A percentile compares a stretch with the other conserved stretches of the same genome.
Evolutionary conservation across 2,888 invertebrate species (phyloP).

Genomic region (Eutolmus rufibarbis): DNA sequence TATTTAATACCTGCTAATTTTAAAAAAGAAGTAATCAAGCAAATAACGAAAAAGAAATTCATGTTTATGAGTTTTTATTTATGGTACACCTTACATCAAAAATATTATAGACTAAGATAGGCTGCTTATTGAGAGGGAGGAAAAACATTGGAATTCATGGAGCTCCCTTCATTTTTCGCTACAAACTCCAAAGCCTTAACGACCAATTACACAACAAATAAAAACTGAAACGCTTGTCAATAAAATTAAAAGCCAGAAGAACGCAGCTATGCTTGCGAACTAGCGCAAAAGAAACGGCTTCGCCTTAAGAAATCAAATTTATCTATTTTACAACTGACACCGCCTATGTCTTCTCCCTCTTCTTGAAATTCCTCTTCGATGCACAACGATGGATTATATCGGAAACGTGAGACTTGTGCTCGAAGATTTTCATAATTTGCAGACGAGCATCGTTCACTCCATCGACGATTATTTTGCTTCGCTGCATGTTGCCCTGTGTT

Average conservation of each 20-base stretch:
- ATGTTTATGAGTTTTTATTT: neutral
- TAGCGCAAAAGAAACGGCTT: neutral
- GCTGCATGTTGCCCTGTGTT: slow-evolving; percentile 88
- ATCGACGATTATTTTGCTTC: slow-evolving; percentile 91
- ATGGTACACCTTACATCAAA: neutral
- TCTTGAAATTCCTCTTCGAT: slow-evolving; percentile 91
- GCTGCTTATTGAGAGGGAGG: neutral
- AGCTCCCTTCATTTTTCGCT: neutral
- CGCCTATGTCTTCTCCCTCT: slow-evolving; percentile 74
- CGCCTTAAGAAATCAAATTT: neutral
- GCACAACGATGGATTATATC: slow-evolving; percentile 91
- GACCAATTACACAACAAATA: neutral
- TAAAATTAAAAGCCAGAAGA: neutral
- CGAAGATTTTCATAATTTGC: slow-evolving; percentile 88
- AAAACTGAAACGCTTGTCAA: neutral
- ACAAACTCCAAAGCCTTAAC: neutral
- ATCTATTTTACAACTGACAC: neutral
- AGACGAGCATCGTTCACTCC: slow-evolving; percentile 88
- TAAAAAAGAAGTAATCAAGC: neutral
- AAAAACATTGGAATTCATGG: neutral
- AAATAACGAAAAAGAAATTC: neutral
- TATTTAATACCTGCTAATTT: no score
- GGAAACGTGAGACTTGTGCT: slow-evolving; percentile 86
- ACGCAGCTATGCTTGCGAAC: neutral
- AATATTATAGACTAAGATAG: neutral